A percentile compares a stretch with the other conserved stretches of the same genome.
Evolutionary conservation across 1,140 invertebrate genomes (phyloP).

Genomic region (Sycophaga agraensis): DNA sequence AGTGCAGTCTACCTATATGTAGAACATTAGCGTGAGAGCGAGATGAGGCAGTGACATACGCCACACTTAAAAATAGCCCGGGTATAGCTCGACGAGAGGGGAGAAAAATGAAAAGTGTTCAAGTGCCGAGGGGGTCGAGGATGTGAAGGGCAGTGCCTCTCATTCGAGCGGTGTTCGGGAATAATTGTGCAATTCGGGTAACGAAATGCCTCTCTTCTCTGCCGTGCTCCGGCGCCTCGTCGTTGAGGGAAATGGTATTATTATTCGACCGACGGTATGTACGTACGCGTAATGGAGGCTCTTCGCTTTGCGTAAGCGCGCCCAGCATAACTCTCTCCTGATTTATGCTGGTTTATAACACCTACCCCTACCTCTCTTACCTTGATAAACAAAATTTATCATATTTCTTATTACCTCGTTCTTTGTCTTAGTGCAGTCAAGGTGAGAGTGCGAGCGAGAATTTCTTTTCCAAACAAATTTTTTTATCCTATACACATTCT

Average conservation of each 20-base stretch:
- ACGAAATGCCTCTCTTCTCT: conserved; percentile 7
- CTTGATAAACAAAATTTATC: no score
- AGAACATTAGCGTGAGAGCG: not conserved
- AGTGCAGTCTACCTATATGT: not conserved
- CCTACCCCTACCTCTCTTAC: no score
- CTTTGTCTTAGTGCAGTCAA: no score
- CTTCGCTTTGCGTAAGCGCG: not conserved
- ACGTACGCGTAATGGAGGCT: no score
- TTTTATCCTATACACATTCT: no score
- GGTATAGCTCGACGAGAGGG: no score
- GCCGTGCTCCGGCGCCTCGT: no score
- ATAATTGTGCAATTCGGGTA: conserved; percentile 19
- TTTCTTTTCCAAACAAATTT: no score
- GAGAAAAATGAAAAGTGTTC: conserved; percentile 21
- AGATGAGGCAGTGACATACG: conserved; percentile 11
- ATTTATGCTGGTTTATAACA: no score
- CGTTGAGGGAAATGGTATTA: not conserved
- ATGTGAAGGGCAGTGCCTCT: conserved; percentile 10
- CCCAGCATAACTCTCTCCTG: not conserved
- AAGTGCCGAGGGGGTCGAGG: no score
- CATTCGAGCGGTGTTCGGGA: not conserved
- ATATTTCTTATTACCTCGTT: no score
- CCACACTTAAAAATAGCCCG: conserved; percentile 21
- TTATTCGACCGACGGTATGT: not conserved
- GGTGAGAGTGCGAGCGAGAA: no score